Base-by-base conservation (phyloP, 30 jellyfish, hydroid and myxozoan genomes). In the Hydra vulgaris region DNA sequence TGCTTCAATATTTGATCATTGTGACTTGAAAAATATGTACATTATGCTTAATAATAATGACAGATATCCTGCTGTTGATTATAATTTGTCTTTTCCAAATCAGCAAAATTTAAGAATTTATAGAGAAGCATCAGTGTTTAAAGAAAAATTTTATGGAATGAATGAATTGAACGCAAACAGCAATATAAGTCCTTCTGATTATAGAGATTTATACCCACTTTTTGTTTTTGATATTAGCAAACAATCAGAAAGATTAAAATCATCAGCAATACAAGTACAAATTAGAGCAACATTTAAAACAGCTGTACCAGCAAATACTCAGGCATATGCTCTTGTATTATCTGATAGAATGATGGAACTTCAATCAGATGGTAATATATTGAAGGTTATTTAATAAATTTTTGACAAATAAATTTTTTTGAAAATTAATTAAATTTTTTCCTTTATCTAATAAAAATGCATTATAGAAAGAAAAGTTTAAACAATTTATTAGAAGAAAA, bases 1-100 rank as follows among this genome's bases (percentile, higher is more conserved):
- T 75, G 76, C 81, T 7, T n/a, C 71, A 23, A 18, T 73, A n/a
- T 73, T 73, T 73, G 81, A 73, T 27, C 81, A 73, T 27, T 73
- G 81, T 27, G n/a, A 73, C 61, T 23, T 73, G 53, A 23, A 73
- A 73, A 20, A 20, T n/a, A 73, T 18, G 74, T n/a, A 73, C 40
- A 74, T 73, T n/a, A 20, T 18, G 5, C 15, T 73, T 3, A n/a
- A n/a, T n/a, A 24, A 73, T 27, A 73, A 74, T 27, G 23, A n/a
- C 17, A 73, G 40, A 73, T 25, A 73, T 73, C 67, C 81, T 19
- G 24, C 23, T 23, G 25, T 73, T 5, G 81, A 73, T 27, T 73
- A 27, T 15, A 17, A 73, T 17, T 25, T 73, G 67, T 5, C 25
- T 3, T 20, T 73, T 18, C 7, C 74, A 73, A 23, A 73, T 7